phyloP scores from a whole-genome alignment of 2,113 vertebrate species.

The Sphyrna mokarran region DNA sequence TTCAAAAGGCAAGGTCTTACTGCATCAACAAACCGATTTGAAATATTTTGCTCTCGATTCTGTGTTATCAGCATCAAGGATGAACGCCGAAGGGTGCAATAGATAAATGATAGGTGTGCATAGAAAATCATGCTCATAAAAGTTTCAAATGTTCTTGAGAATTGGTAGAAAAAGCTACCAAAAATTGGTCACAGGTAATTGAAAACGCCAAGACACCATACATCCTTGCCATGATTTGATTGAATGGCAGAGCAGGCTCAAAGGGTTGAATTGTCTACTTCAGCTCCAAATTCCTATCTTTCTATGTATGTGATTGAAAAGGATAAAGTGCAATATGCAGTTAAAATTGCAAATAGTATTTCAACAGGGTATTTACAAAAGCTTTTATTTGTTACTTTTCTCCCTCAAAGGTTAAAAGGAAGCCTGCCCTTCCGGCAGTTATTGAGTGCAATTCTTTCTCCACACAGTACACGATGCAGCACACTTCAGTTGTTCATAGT shows the following conservation, averaged over 20 bases:
- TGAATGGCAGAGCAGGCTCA: no score
- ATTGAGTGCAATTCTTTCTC: not conserved
- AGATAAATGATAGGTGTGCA: not conserved
- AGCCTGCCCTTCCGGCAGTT: not conserved
- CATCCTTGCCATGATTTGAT: not conserved
- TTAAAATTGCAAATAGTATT: not conserved
- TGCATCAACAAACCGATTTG: not conserved
- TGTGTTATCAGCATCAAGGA: not conserved
- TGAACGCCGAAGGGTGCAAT: not conserved
- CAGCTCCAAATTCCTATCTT: not conserved
- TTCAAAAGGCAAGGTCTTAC: not conserved
- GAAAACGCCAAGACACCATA: not conserved
- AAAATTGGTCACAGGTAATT: not conserved
- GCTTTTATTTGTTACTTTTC: not conserved
- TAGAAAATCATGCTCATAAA: not conserved
- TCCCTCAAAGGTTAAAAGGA: not conserved
- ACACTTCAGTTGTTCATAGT: not conserved
- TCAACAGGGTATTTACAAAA: not conserved
- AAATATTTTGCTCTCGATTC: not conserved
- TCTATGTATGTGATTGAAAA: no score
- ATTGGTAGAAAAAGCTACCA: not conserved
- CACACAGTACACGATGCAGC: not conserved
- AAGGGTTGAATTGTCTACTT: no score
- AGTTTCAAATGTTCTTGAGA: not conserved
- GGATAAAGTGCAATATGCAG: not conserved